Percentiles rank a stretch among this genome's conserved stretches.
Evolutionary conservation across 2,113 vertebrate species (phyloP).

Genomic region (Corythoichthys haematopterus): DNA sequence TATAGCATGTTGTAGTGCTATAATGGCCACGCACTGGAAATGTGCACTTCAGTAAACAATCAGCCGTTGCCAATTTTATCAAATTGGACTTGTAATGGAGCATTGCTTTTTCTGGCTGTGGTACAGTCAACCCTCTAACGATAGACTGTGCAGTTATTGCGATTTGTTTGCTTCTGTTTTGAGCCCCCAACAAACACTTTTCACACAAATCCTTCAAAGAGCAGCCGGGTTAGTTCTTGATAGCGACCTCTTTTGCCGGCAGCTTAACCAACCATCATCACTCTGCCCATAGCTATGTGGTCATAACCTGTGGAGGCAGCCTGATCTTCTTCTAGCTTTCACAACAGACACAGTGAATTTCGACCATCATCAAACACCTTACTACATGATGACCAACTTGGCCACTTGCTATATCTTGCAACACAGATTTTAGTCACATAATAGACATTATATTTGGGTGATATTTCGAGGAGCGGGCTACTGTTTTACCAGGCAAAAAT

Average conservation of each 20-base stretch:
- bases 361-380: slow-evolving; percentile 1
- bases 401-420: background rate
- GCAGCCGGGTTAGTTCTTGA: slow-evolving; percentile 25
- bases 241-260: slow-evolving; percentile 4
- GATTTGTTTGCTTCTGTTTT: slow-evolving; percentile 49
- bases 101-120: slow-evolving; percentile 51
- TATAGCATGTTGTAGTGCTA: slow-evolving; percentile 60
- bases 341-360: slow-evolving; percentile 5
- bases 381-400: background rate
- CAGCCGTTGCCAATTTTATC: slow-evolving; percentile 64
- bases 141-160: slow-evolving; percentile 53
- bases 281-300: slow-evolving; percentile 10
- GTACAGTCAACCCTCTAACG: slow-evolving; percentile 71
- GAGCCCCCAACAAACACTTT: slow-evolving; percentile 57
- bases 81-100: slow-evolving; percentile 62
- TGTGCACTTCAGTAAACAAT: slow-evolving; percentile 73
- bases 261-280: slow-evolving; percentile 20
- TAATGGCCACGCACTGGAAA: slow-evolving; percentile 64
- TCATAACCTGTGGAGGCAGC: background rate
- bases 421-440: background rate
- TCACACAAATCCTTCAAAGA: slow-evolving; percentile 48
- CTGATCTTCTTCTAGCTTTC: slow-evolving; percentile 12
- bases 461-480: background rate
- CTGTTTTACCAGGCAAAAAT: no score
- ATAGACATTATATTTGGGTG: no score